phyloP scores from a whole-genome alignment of 1,140 invertebrate species.

The Melipona quadrifasciata region DNA sequence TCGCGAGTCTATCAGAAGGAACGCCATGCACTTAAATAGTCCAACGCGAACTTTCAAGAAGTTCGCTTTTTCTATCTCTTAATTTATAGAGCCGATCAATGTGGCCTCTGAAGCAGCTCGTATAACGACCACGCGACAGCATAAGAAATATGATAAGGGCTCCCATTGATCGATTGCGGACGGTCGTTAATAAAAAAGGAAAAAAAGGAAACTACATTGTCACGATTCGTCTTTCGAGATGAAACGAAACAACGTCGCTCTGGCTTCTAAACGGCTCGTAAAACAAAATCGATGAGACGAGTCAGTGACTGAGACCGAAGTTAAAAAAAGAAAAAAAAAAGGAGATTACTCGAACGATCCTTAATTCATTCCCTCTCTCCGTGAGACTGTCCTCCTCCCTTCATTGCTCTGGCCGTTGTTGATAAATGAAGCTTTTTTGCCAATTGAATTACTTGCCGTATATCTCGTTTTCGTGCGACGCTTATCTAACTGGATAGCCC shows the following conservation, averaged over 20 bases:
- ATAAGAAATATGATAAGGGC: neutral
- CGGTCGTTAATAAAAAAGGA: neutral
- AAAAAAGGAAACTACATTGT: neutral
- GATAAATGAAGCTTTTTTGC: slow-evolving; percentile 50
- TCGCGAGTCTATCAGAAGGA: too few relatives aligned
- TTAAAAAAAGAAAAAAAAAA: slow-evolving; percentile 6
- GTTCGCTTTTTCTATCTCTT: too few relatives aligned
- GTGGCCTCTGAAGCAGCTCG: too few relatives aligned
- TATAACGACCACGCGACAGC: neutral
- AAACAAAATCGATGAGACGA: slow-evolving; percentile 7
- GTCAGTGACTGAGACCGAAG: neutral
- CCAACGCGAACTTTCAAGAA: too few relatives aligned
- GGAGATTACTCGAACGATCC: neutral
- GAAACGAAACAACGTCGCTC: neutral
- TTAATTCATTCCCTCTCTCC: slow-evolving; percentile 23
- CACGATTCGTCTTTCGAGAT: neutral
- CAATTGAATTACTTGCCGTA: slow-evolving; percentile 34
- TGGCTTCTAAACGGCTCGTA: neutral
- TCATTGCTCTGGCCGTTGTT: neutral
- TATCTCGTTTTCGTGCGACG: neutral
- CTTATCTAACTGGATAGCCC: neutral
- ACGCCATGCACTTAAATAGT: too few relatives aligned
- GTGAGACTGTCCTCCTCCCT: neutral
- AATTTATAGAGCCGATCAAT: too few relatives aligned
- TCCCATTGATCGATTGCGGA: too few relatives aligned